Conservation (phyloP, 1,140 invertebrate species). For the Orius insidiosus region DNA sequence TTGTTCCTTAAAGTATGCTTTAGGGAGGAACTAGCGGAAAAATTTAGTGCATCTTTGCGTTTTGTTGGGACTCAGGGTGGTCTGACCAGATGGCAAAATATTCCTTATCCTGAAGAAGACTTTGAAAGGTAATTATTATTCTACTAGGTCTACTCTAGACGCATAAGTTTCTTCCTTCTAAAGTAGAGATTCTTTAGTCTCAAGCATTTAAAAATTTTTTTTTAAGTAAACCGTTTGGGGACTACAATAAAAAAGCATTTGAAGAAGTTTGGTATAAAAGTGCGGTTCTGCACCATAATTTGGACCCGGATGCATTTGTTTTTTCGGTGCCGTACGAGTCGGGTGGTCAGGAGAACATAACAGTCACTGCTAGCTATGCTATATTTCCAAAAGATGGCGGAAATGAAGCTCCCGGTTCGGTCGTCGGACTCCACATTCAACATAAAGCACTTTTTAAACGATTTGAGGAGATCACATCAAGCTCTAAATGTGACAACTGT, state of each 20-base stretch:
- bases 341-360: conserved; percentile 30
- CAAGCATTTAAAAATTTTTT: no score
- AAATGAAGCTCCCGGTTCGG: conserved; percentile 64
- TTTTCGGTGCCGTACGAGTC: conserved; percentile 57
- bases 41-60: conserved; percentile 47
- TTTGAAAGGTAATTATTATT: no score
- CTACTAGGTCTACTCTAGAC: no score
- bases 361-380: conserved; percentile 64
- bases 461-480: conserved; percentile 52
- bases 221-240: conserved; percentile 30
- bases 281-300: conserved; percentile 67
- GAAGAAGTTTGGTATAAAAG: conserved; percentile 86
- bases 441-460: conserved; percentile 42
- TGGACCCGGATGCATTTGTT: conserved; percentile 54
- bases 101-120: conserved; percentile 27
- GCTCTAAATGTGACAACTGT: conserved; percentile 14
- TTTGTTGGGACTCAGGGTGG: conserved; percentile 81
- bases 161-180: no score
- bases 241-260: conserved; percentile 57
- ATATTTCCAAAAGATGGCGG: conserved; percentile 65
- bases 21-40: conserved; percentile 29
- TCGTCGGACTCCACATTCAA: conserved; percentile 70
- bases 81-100: conserved; percentile 65
- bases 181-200: no score
- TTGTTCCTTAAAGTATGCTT: background rate